Percentiles rank a stretch among this genome's conserved stretches.
These are phyloP conservation scores for Morpho achilles DNA, from an alignment of 2,888 invertebrate species.

Conservation along the genomic window DNA sequence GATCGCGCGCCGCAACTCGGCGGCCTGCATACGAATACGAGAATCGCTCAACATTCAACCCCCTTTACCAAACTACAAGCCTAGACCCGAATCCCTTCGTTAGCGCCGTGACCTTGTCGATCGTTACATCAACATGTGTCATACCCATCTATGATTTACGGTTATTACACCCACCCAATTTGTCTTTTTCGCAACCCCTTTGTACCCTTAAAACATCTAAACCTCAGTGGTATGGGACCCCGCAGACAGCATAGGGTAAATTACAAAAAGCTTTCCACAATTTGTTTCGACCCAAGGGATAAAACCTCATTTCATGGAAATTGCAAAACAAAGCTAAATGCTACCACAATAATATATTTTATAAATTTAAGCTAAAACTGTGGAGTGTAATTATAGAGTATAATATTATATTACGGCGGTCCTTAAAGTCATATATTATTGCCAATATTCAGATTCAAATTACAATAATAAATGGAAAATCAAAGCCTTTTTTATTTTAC, in stretches of 20 bases:
- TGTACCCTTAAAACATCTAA: slow-evolving; percentile 16
- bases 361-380: too few species aligned
- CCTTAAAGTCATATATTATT: too few species aligned
- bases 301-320: slow-evolving; percentile 51
- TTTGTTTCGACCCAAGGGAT: slow-evolving; percentile 45
- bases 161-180: slow-evolving; percentile 14
- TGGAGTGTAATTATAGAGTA: too few species aligned
- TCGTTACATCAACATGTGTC: slow-evolving; percentile 47
- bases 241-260: slow-evolving; percentile 39
- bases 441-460: too few species aligned
- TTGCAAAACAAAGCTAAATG: slow-evolving; percentile 49
- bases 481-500: neutral
- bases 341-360: slow-evolving; percentile 9
- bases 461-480: too few species aligned
- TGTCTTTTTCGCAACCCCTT: slow-evolving; percentile 14
- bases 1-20: slow-evolving; percentile 61
- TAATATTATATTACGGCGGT: neutral
- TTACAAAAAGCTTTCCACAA: slow-evolving; percentile 56
- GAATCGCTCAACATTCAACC: slow-evolving; percentile 65
- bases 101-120: slow-evolving; percentile 57
- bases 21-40: slow-evolving; percentile 76
- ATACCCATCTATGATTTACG: slow-evolving; percentile 13
- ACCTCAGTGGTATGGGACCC: slow-evolving; percentile 35
- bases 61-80: slow-evolving; percentile 62
- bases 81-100: slow-evolving; percentile 58